A percentile compares a stretch with the other conserved stretches of the same genome.
These are phyloP conservation scores for Nasonia vitripennis DNA, from an alignment of 1,140 invertebrate species.

Conservation along the genomic window DNA sequence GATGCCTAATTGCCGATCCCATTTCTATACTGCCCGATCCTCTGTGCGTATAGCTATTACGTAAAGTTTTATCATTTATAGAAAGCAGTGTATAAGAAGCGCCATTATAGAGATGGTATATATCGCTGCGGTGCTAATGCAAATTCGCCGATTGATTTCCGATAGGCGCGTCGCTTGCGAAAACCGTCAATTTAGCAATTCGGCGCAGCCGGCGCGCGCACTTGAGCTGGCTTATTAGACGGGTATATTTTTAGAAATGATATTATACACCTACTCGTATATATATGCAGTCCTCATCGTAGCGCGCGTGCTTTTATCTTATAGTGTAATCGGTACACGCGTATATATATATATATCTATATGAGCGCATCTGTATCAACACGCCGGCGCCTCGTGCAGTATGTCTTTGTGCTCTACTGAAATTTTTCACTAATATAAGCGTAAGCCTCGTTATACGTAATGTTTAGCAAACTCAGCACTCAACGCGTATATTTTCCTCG, in stretches of 20 bases:
- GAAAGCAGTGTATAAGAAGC: background rate
- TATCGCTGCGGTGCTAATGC: background rate
- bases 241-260: slow-evolving; percentile 57
- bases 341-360: too few relatives aligned
- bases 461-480: too few relatives aligned
- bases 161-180: slow-evolving; percentile 49
- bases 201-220: slow-evolving; percentile 49
- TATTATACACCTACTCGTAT: background rate
- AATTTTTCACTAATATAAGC: too few relatives aligned
- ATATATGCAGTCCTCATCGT: too few relatives aligned
- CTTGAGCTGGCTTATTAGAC: slow-evolving; percentile 3
- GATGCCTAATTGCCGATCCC: background rate
- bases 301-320: background rate
- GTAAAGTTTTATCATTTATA: too few relatives aligned
- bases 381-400: too few relatives aligned
- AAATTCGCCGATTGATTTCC: slow-evolving; percentile 27
- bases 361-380: too few relatives aligned
- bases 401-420: too few relatives aligned
- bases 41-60: too few relatives aligned
- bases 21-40: background rate
- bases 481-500: too few relatives aligned
- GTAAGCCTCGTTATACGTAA: too few relatives aligned
- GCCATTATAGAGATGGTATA: background rate
- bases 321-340: background rate
- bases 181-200: slow-evolving; percentile 58